Base-by-base conservation (phyloP, 2,797 vertebrate species). In the Sphaeramia orbicularis region DNA sequence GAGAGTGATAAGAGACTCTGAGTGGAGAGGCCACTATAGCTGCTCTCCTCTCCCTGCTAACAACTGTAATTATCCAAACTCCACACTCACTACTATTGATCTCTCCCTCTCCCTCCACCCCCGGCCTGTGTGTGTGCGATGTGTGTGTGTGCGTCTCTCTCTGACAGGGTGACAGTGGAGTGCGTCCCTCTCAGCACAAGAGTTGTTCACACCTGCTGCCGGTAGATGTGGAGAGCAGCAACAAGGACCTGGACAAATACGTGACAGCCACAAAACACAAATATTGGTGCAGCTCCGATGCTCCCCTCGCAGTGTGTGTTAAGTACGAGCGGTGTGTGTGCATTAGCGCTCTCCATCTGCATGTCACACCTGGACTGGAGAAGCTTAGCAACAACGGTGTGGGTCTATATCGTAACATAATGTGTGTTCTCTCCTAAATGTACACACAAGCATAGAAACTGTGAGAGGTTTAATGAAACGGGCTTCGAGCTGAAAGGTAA, bases 41-140 rank as follows among this genome's bases (percentile, higher is more conserved):
- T 84, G 94, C 92, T 88, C 86, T 90, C 80, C 87, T 90, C 86
- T 86, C 61, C 75, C 80, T 78, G 87, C 86, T 94, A 96, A 96
- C 95, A 96, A 94, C 95, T 92, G 94, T 96, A 97, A 97, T 98
- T 97, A 98, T 94, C 85, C 95, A 96, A 96, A 95, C 96, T 94
- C 96, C 93, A 95, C 95, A 91, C 94, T 95, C 96, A 94, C 95
- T 91, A 95, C 94, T 96, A 97, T 97, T 95, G 96, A 97, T 96
- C 96, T 90, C 81, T 84, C 83, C 86, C 93, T 92, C 93, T 94
- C 92, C 93, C 84, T 30, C 52, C 49, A 35, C 38, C 45, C 54
- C 30, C 53, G 2, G 47, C 67, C 64, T 14, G 44, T 42, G 53
- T 37, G 50, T 45, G 40, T 41, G 52, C n/a, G n/a, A n/a, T n/a